Evolutionary conservation across 2,888 invertebrate genomes (phyloP).

Genomic region (Leucania comma): DNA sequence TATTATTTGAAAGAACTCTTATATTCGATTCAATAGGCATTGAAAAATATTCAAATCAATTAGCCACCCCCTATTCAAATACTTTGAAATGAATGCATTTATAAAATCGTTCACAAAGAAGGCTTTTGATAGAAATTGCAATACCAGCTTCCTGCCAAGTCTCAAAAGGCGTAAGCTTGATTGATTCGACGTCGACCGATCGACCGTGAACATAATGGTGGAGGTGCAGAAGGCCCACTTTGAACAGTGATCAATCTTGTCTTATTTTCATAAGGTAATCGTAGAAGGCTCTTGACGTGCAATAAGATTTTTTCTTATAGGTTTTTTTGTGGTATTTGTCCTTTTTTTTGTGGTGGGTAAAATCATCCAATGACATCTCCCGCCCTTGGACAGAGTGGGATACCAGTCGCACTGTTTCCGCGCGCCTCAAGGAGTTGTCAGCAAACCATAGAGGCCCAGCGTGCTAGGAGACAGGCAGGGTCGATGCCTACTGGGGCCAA

Average conservation of each 20-base stretch:
- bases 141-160: slow-evolving; percentile 47
- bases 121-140: slow-evolving; percentile 53
- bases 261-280: slow-evolving; percentile 3
- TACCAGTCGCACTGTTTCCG: too few species aligned
- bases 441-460: too few species aligned
- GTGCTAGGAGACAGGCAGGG: too few species aligned
- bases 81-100: slow-evolving; percentile 26
- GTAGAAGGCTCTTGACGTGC: neutral
- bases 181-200: slow-evolving; percentile 46
- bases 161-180: slow-evolving; percentile 49
- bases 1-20: too few species aligned
- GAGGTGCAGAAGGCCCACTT: slow-evolving; percentile 30
- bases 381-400: too few species aligned
- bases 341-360: too few species aligned
- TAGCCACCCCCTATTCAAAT: slow-evolving; percentile 22
- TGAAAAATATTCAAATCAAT: slow-evolving; percentile 17
- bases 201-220: slow-evolving; percentile 8
- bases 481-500: too few species aligned
- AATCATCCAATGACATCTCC: too few species aligned
- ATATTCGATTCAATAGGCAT: neutral
- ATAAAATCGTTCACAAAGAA: slow-evolving; percentile 30
- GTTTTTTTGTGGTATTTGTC: too few species aligned
- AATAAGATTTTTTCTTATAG: neutral
- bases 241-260: slow-evolving; percentile 24
- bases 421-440: too few species aligned